Base-by-base conservation (phyloP, 2,888 invertebrate species). In the Limnephilus lunatus region DNA sequence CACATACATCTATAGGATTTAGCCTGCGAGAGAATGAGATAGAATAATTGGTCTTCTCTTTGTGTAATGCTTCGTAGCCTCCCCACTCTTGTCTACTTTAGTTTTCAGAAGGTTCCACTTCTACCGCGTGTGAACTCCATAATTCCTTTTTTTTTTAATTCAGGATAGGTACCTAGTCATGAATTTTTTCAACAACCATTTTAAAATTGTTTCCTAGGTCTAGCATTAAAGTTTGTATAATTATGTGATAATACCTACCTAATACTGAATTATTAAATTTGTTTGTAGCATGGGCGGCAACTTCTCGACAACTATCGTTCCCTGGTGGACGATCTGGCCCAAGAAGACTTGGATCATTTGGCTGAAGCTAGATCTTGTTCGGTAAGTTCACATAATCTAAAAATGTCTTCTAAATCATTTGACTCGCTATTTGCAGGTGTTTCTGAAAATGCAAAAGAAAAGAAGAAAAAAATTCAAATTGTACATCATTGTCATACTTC, bases 251-350 rank as follows among this genome's bases (percentile, higher is more conserved):
- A 25, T 0, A n/a, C 25, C 3, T 25, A 25, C 1, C 9, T n/a
- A 25, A 68, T 68, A 25, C 68, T 68, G 25, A 68, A 5, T 68
- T 9, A 68, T 25, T n/a, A 7, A n/a, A 68, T 25, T 68, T 25
- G 32, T 93, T 95, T 95, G 4, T 95, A 97, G 96, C 97, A 98
- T 94, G 98, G 98, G 91, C 97, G 97, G 94, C 98, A 98, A 94
- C 95, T 99, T 93, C 97, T 98, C 96, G 98, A 98, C 94, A 99
- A 99, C 95, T 98, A 99, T 95, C 97, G 98, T 92, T 97, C 97
- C 3, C 95, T 99, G 31, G 97, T 98, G 93, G 98, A 98, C 94
- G 98, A 98, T 94, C 95, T 98, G 82, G 98, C 98, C 0, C 98
- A 98, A 94, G 98, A 98, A 94, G 98, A 98, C 95, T 95, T 98